phyloP scores from a whole-genome alignment of 2,113 vertebrate genomes.

The Oncorhynchus kisutch region DNA sequence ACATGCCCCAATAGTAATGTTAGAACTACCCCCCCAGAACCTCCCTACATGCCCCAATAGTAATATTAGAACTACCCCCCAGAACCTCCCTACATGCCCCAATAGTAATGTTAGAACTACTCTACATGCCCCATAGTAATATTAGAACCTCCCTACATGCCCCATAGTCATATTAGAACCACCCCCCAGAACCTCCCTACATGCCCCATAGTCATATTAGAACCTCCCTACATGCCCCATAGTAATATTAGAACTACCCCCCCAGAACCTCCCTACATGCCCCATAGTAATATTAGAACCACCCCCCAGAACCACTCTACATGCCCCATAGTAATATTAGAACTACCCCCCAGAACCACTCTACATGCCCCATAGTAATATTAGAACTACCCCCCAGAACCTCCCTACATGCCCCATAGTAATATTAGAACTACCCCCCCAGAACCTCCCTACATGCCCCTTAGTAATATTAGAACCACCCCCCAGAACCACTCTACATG shows the following conservation, averaged over 20 bases:
- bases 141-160: not conserved
- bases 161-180: not conserved
- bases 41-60: conserved; percentile 74
- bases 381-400: not conserved
- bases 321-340: not conserved
- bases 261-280: not conserved
- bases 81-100: not conserved
- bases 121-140: not conserved
- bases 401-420: not conserved
- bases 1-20: no score
- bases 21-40: conserved; percentile 50
- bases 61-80: conserved; percentile 71
- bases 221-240: not conserved
- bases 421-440: not conserved
- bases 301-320: no score
- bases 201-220: not conserved
- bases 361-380: not conserved
- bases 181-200: no score
- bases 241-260: conserved; percentile 29
- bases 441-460: conserved; percentile 5
- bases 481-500: not conserved
- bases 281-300: not conserved
- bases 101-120: not conserved
- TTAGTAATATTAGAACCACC: not conserved
- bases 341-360: no score